These are phyloP conservation scores for Oryzias melastigma DNA, from an alignment of 2,113 vertebrate genomes.

Conservation along the genomic window DNA sequence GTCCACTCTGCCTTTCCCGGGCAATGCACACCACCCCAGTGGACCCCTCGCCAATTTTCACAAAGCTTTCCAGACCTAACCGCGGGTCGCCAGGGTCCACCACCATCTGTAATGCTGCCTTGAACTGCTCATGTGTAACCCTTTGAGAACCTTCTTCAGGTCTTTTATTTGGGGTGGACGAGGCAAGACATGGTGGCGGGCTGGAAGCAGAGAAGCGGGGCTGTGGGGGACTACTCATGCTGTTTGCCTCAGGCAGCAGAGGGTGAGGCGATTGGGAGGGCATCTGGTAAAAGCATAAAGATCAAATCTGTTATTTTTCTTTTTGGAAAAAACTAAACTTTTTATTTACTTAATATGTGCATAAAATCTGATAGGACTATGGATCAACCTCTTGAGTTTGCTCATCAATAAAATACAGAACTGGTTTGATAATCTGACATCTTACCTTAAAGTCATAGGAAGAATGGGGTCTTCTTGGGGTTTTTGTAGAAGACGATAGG, in stretches of 20 bases:
- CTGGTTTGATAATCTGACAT: neutral
- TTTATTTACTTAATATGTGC: no score
- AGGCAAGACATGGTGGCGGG: conserved; percentile 66
- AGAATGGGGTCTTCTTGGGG: conserved; percentile 55
- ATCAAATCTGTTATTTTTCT: neutral
- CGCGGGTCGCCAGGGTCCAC: conserved; percentile 89
- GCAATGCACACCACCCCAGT: conserved; percentile 91
- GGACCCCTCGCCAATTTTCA: conserved; percentile 94
- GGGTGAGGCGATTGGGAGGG: conserved; percentile 6
- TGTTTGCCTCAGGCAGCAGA: conserved; percentile 51
- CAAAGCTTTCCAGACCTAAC: conserved; percentile 83
- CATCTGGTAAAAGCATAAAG: conserved; percentile 30
- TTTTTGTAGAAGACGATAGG: conserved; percentile 31
- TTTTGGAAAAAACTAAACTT: no score
- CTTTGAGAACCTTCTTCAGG: conserved; percentile 58
- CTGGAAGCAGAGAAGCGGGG: conserved; percentile 72
- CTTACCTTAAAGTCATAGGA: conserved; percentile 62
- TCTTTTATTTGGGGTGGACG: conserved; percentile 51
- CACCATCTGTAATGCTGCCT: conserved; percentile 88
- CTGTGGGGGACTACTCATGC: conserved; percentile 69
- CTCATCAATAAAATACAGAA: neutral
- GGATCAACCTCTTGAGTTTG: no score
- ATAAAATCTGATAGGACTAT: no score
- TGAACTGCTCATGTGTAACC: conserved; percentile 89
- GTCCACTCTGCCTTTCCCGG: conserved; percentile 83